phyloP scores from a whole-genome alignment of 2,113 vertebrate species.

The Nyctereutes procyonoides region DNA sequence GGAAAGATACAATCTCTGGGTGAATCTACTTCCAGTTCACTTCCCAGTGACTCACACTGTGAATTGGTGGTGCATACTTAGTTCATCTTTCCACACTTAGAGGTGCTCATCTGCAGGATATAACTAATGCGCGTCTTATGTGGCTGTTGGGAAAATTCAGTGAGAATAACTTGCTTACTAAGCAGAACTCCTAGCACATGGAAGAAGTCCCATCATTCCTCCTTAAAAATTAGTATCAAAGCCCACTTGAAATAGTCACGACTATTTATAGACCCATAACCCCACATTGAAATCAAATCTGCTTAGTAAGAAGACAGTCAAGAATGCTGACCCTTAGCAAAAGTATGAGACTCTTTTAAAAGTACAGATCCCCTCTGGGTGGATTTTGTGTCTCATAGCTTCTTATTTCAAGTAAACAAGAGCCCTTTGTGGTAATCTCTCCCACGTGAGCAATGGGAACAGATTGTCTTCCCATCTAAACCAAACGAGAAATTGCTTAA shows the following conservation, averaged over 20 bases:
- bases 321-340: neutral
- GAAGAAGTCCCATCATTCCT: neutral
- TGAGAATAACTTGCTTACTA: neutral
- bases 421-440: constrained; percentile 78
- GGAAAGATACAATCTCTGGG: neutral
- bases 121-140: fast-evolving
- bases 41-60: neutral
- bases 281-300: constrained; percentile 66
- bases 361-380: constrained; percentile 22
- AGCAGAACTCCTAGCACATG: neutral
- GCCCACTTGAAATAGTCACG: constrained; percentile 9
- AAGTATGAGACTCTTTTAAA: neutral
- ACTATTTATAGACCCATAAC: constrained; percentile 55
- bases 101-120: neutral
- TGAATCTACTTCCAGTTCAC: neutral
- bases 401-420: constrained; percentile 71
- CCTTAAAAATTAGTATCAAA: constrained; percentile 55
- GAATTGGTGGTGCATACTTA: fast-evolving
- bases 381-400: constrained; percentile 71
- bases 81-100: neutral
- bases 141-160: neutral
- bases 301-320: neutral
- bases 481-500: constrained; percentile 83
- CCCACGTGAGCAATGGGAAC: constrained; percentile 78
- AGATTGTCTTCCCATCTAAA: constrained; percentile 76